A percentile compares a stretch with the other conserved stretches of the same genome.
Conservation (phyloP, 1,140 invertebrate genomes). For the Zelostemma sp. region DNA sequence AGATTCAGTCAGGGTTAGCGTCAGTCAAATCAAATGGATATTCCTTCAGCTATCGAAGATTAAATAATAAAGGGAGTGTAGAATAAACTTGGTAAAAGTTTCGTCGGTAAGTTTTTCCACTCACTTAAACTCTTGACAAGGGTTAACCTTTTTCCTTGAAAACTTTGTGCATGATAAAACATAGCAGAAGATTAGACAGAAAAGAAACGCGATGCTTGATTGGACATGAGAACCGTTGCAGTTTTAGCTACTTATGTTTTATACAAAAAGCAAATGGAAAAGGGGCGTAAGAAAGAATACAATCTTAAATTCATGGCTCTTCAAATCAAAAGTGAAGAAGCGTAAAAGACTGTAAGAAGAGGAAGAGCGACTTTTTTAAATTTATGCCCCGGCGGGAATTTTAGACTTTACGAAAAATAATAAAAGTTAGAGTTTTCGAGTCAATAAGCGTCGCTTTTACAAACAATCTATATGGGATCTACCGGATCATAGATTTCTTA, state of each 20-base stretch:
- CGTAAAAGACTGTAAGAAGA: too few species aligned
- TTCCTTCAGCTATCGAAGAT: background rate
- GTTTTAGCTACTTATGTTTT: too few species aligned
- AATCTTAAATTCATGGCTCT: too few species aligned
- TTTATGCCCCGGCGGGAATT: too few species aligned
- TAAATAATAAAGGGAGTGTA: background rate
- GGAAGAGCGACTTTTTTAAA: too few species aligned
- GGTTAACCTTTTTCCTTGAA: background rate
- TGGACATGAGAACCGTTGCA: background rate
- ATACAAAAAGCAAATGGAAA: too few species aligned
- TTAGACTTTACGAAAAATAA: too few species aligned
- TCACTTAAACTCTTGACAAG: slow-evolving; percentile 1
- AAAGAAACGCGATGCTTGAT: background rate
- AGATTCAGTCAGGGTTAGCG: background rate
- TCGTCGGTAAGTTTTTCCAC: background rate
- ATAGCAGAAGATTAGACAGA: background rate
- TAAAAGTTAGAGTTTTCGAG: slow-evolving; percentile 16
- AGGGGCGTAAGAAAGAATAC: too few species aligned
- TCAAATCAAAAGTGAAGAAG: too few species aligned
- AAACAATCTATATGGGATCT: slow-evolving; percentile 48
- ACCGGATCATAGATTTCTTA: slow-evolving; percentile 20
- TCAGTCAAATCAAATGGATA: background rate
- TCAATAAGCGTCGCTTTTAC: slow-evolving; percentile 43
- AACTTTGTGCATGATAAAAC: background rate
- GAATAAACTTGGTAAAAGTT: background rate